These are phyloP conservation scores for Calypte anna DNA, from an alignment of 2,113 vertebrate species.

Conservation along the genomic window DNA sequence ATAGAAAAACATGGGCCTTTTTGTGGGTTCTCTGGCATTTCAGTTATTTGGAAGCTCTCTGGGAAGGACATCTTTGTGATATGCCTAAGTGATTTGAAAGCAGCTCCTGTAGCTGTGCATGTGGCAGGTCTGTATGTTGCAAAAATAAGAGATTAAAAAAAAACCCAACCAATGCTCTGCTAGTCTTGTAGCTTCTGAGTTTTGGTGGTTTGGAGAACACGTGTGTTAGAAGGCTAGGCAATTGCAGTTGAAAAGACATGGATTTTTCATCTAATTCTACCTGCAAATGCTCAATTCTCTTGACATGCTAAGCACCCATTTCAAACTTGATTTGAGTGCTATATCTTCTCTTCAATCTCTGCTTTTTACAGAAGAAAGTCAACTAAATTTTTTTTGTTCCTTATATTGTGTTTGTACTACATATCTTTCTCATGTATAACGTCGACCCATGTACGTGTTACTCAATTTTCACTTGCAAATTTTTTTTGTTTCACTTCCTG, in stretches of 20 bases:
- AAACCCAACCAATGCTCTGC: not conserved
- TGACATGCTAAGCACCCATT: not conserved
- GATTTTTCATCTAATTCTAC: not conserved
- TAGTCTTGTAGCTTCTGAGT: not conserved
- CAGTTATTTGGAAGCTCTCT: slow-evolving; percentile 11
- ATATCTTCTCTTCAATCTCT: not conserved
- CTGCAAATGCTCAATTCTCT: not conserved
- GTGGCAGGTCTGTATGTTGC: not conserved
- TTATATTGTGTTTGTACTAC: not conserved
- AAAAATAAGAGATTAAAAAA: not conserved
- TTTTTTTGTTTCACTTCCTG: not conserved
- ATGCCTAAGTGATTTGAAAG: not conserved
- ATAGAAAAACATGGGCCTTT: not conserved
- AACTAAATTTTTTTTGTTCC: not conserved
- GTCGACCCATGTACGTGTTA: not conserved
- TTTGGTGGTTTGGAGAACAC: not conserved
- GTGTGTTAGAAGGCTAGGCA: not conserved
- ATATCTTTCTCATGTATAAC: not conserved
- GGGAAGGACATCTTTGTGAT: not conserved
- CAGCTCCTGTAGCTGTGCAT: accelerated
- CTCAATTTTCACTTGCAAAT: not conserved
- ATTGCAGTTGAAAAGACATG: not conserved
- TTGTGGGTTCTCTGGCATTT: slow-evolving; percentile 38
- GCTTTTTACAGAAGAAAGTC: not conserved
- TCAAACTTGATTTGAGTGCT: not conserved